Evolutionary conservation across 2,797 vertebrate genomes (phyloP).

Genomic region (Scarus forsteni): DNA sequence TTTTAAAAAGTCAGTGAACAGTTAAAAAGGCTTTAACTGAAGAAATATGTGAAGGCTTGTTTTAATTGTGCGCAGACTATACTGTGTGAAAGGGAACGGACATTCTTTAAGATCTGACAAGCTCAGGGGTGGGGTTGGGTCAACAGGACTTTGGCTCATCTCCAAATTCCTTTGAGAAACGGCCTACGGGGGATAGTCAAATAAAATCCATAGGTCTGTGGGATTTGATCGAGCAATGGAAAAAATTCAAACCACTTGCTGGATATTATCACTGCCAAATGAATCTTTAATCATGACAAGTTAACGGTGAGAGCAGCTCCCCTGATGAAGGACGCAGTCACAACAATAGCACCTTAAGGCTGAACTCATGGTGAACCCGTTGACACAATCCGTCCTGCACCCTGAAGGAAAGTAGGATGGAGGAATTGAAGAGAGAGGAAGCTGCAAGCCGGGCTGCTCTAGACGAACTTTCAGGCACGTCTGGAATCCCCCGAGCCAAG

Average conservation of each 20-base stretch:
- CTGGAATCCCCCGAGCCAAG: slow-evolving; percentile 58
- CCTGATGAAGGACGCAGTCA: slow-evolving; percentile 12
- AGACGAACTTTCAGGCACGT: slow-evolving; percentile 54
- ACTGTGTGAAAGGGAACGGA: slow-evolving; percentile 12
- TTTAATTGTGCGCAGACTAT: slow-evolving; percentile 17
- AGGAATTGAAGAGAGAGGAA: slow-evolving; percentile 48
- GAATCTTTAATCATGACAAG: slow-evolving; percentile 36
- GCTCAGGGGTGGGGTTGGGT: slow-evolving; percentile 4
- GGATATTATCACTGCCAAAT: slow-evolving; percentile 7
- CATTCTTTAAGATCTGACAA: slow-evolving; percentile 31
- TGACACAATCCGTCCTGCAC: slow-evolving; percentile 42
- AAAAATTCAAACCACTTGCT: slow-evolving; percentile 8
- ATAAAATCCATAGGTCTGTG: not conserved
- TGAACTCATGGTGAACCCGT: slow-evolving; percentile 50
- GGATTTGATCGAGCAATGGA: not conserved
- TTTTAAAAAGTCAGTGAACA: not conserved
- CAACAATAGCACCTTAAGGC: slow-evolving; percentile 49
- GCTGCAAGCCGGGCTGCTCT: slow-evolving; percentile 39
- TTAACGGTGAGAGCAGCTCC: slow-evolving; percentile 10
- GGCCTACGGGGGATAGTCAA: slow-evolving; percentile 13
- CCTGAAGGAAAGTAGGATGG: slow-evolving; percentile 36
- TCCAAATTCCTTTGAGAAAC: slow-evolving; percentile 29
- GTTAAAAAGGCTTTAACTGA: not conserved
- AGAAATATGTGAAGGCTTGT: not conserved
- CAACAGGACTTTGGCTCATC: slow-evolving; percentile 9